Percentiles rank a stretch among this genome's conserved stretches.
These are phyloP conservation scores for Synergus laeviventris DNA, from an alignment of 2,888 invertebrate genomes.

Conservation along the genomic window DNA sequence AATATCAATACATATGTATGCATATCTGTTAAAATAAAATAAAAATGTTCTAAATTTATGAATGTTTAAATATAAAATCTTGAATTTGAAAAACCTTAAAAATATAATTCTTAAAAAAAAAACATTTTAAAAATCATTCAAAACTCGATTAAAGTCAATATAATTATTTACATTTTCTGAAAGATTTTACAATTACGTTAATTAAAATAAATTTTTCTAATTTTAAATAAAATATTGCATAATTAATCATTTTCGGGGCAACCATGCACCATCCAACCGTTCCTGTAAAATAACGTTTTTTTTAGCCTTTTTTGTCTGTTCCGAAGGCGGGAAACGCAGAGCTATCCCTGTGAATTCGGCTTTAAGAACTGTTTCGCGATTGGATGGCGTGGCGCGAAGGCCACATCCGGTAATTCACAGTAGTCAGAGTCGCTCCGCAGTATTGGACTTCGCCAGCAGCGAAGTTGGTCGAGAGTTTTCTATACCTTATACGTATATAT, in stretches of 20 bases:
- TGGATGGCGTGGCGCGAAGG: constrained; percentile 62
- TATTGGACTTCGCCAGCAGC: constrained; percentile 68
- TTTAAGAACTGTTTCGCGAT: constrained; percentile 52
- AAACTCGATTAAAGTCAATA: too few species aligned
- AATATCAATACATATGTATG: too few species aligned
- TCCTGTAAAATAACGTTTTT: background rate
- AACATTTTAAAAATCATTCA: too few species aligned
- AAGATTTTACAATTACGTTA: too few species aligned
- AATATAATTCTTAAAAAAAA: background rate
- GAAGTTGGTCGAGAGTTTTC: constrained; percentile 65
- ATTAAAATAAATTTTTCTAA: too few species aligned
- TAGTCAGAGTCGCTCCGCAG: constrained; percentile 56
- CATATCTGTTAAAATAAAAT: too few species aligned
- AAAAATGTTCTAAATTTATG: too few species aligned
- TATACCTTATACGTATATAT: constrained; percentile 48
- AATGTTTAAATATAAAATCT: background rate
- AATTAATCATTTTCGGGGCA: too few species aligned
- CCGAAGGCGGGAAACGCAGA: constrained; percentile 23
- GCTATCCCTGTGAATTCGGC: constrained; percentile 6
- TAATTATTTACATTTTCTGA: too few species aligned
- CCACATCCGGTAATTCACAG: constrained; percentile 65
- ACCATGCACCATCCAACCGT: background rate
- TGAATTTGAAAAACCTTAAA: background rate
- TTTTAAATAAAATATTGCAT: too few species aligned
- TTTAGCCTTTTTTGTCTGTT: too few species aligned